Evolutionary conservation across 2,113 vertebrate genomes (phyloP), one percentile per base, ranked within the genome.

Genomic region (Chionis minor): DNA sequence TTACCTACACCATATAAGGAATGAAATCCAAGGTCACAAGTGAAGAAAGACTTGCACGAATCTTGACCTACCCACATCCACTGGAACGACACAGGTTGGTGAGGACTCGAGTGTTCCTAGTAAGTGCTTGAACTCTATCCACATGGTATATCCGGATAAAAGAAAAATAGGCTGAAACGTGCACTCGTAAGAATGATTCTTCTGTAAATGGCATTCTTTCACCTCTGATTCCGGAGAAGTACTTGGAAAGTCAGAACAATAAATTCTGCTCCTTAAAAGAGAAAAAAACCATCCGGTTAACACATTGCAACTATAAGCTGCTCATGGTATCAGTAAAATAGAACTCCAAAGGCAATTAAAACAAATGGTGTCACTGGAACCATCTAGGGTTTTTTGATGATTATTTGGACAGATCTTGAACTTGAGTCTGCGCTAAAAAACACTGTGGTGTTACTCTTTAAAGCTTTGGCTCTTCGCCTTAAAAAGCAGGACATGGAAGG

Each of bases 131-230:
- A 99, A 95, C 71, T 99, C 98, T 59, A 99, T 91, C 99, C 99
- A 99, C 97, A 99, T 98, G 90, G 98, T 98, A 35, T 99, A 99
- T 90, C 99, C 99, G 85, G 98, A 99, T 0, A 98, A 80, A 56
- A 99, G 97, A 90, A 98, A 98, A 88, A 99, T 97, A 8, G 98
- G 98, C 55, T 98, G 96, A 92, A 99, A 98, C 11, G 97, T 97
- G 90, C 99, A 99, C 75, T 98, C 97, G 2, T 97, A 98, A 88
- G 96, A 98, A 70, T 98, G 97, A 44, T 98, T 92, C 26, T 40
- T 65, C 88, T 96, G 96, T 20, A 93, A 85, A 35, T 58, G 58
- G 89, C 97, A 98, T 79, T 98, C 98, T 38, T 98, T 98, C 72
- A 97, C 93, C 81, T 98, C 94, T 9, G 98, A 98, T 13, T 95